Base-by-base conservation (phyloP, 2,113 vertebrate species). In the Pipra filicauda region DNA sequence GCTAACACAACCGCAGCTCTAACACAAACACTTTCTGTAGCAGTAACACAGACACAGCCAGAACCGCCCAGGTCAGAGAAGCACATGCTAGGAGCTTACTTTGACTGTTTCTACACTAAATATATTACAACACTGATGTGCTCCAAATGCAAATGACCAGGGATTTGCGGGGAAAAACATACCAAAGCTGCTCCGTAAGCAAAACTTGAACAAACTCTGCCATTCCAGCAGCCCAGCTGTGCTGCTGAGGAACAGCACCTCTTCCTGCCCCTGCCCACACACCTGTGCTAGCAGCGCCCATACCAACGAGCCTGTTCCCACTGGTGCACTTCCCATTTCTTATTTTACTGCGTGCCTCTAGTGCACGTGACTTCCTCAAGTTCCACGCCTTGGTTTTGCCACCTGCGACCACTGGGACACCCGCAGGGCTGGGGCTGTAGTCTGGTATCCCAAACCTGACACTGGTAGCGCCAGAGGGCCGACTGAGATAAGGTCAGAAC, bases 401-500 rank as follows among this genome's bases (percentile, higher is more conserved):
- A 52, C 31, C 41, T 41, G 26, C 58, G 39, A 9, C 12, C 5
- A 3, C 0, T 7, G 28, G 52, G 27, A 85, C 20, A 43, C 0
- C 0, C 5, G 23, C 37, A 54, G 6, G 22, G 41, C 39, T 3
- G 7, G 1, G 5, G 15, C 26, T 51, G 20, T 0, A 0, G 14
- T 9, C 12, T 11, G 48, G 48, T 20, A 4, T 17, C n/a, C 39
- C 52, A 82, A 23, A 33, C 12, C 37, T 8, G 24, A 4, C 8
- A 7, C 8, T 5, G 20, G 17, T 1, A 23, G 15, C 0, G 12
- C 12, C 27, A 18, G n/a, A 26, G 12, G 26, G 2, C 12, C 0
- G 2, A 51, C 4, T 17, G 0, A 6, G 11, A 11, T 18, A 21
- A 24, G 1, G 7, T 0, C n/a, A 23, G 9, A 21, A 20, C 4